Evolutionary conservation across 2,888 invertebrate species (phyloP), one percentile per base, ranked within the genome.

Genomic region (Imbricaverruca yamaguchii): DNA sequence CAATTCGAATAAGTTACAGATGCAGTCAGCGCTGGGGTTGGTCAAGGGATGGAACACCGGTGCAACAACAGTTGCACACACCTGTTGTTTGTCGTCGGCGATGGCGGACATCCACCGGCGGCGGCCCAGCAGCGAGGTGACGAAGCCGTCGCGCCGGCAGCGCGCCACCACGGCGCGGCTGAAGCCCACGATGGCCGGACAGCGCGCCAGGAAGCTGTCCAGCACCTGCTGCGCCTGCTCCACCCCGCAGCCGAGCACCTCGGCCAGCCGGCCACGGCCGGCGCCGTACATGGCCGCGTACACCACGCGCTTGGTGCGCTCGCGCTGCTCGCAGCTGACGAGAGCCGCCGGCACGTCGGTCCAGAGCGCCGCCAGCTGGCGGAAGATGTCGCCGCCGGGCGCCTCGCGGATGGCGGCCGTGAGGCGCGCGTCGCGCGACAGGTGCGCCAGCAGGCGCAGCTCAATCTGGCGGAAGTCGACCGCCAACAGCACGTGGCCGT

Each of bases 281-380:
- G 82, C 83, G 65, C 83, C 83, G 80, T 83, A 83, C 80, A 83
- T 81, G 23, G 81, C 81, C 53, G 81, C 82, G 80, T 83, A 83
- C 57, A 83, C 83, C 23, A 83, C 79, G n/a, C 82, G 81, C 81
- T 83, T 83, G 53, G 82, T 82, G 61, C 81, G 80, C 56, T 82
- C 83, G n/a, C 83, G 80, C 63, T 82, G 81, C 57, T 25, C 23
- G 21, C 21, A 59, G 18, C 74, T 81, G 53, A 82, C 80, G 7
- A 7, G 15, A 4, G n/a, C 57, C 3, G 79, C 57, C 57, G 79
- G 57, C 56, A 1, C 12, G 12, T n/a, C 57, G 2, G 23, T 57
- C 79, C 79, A 79, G 13, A 57, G 79, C 13, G 57, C 57, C 7
- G 57, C 15, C 79, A 79, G 79, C 56, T 79, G 79, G 10, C 79